Conservation (phyloP, 2,797 vertebrate genomes). For the Artibeus jamaicensis region DNA sequence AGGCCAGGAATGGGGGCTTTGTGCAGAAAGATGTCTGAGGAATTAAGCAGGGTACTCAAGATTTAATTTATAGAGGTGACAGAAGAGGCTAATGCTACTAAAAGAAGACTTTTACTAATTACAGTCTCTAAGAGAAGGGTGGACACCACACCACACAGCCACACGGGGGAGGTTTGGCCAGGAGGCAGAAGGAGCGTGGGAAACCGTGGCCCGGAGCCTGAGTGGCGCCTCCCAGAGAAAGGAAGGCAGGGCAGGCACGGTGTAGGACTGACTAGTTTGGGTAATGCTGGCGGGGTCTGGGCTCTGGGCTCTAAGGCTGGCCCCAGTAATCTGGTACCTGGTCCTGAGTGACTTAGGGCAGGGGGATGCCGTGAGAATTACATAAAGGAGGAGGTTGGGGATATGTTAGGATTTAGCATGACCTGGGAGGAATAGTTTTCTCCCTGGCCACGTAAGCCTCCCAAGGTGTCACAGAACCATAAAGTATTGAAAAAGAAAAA, state of each 20-base stretch:
- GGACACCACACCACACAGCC: not conserved
- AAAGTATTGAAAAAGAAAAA: not conserved
- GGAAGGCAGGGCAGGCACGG: not conserved
- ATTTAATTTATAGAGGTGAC: not conserved
- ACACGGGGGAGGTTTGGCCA: not conserved
- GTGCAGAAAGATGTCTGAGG: not conserved
- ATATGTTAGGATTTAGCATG: not conserved
- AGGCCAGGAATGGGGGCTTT: not conserved
- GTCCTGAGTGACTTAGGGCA: not conserved
- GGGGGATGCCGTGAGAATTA: not conserved
- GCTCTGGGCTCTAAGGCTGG: not conserved
- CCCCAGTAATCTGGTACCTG: not conserved
- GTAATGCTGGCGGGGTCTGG: not conserved
- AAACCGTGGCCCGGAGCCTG: not conserved
- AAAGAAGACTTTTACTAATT: not conserved
- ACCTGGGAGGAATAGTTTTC: not conserved
- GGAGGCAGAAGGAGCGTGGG: not conserved
- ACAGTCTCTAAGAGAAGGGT: not conserved
- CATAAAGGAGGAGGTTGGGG: not conserved
- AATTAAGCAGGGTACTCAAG: not conserved
- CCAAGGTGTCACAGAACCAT: not conserved
- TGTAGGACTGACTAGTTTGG: not conserved
- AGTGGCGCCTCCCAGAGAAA: not conserved
- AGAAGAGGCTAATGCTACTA: not conserved
- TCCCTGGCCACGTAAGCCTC: not conserved